phyloP scores from a whole-genome alignment of 2,113 vertebrate species.

The Chloropsis cyanopogon region DNA sequence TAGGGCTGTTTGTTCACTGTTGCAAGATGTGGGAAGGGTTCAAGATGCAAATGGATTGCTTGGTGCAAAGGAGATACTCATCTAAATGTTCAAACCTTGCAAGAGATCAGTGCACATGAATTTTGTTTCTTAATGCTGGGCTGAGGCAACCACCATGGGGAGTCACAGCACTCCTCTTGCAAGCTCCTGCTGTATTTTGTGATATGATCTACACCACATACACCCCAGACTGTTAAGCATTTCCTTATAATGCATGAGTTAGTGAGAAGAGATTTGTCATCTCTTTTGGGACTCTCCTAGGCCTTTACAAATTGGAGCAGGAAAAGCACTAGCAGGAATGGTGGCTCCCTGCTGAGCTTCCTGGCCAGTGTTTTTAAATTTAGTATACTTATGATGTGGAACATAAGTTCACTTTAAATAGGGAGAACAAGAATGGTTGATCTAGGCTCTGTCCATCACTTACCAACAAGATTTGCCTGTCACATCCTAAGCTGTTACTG shows the following conservation, averaged over 20 bases:
- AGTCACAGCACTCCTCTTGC: neutral
- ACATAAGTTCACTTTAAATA: neutral
- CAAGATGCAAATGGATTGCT: neutral
- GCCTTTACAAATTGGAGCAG: neutral
- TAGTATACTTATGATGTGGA: neutral
- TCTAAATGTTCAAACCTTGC: neutral
- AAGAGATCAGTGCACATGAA: neutral
- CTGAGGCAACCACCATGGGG: neutral
- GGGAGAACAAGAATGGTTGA: neutral
- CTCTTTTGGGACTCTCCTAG: neutral
- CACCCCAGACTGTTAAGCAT: neutral
- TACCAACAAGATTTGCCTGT: neutral
- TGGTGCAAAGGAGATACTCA: neutral
- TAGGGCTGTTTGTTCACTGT: neutral
- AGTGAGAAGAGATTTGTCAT: neutral
- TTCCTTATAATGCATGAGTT: neutral
- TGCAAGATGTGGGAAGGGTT: neutral
- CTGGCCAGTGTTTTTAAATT: neutral
- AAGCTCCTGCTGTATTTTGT: neutral
- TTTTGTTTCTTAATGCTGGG: neutral
- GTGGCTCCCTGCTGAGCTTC: neutral
- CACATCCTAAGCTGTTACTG: neutral
- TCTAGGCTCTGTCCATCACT: neutral
- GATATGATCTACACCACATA: neutral
- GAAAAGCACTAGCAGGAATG: neutral